Evolutionary conservation across 2,113 vertebrate genomes (phyloP), one percentile per base, ranked within the genome.

Genomic region (Rhea pennata): DNA sequence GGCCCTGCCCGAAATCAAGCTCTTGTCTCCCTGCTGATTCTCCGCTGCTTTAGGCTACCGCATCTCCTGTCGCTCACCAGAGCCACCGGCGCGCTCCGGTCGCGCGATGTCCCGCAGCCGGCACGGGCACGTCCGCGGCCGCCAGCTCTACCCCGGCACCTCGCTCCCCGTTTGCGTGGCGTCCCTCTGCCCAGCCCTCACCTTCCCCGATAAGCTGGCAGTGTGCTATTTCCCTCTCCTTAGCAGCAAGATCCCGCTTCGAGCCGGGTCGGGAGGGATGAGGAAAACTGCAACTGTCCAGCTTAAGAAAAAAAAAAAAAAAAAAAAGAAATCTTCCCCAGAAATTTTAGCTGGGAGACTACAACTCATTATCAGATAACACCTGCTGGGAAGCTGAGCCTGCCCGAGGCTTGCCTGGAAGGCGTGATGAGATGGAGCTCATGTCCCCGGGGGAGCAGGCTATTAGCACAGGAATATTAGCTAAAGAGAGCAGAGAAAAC

Each of bases 1-100:
- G 13, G 46, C 65, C 42, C 23, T 48, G 16, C 22, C 33, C 64
- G 62, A 66, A 88, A 53, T 0, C 27, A 74, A 78, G 22, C 9
- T 1, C 2, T 5, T 8, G 15, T 17, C 39, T 2, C 5, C 29
- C 44, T 24, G 36, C 31, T 0, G 0, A 19, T 79, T 77, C 51
- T 44, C 29, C 56, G 54, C 53, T 51, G 21, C 65, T 61, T 72
- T 80, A 48, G 69, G 22, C 24, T 72, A 15, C 20, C 15, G 15
- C 31, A 31, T 58, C 29, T 19, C 19, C 10, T 31, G 56, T 16
- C 17, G 31, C 27, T 6, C 29, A 10, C 33, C 2, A 10, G 9
- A 36, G 39, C 58, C 58, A 48, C 21, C 39, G 5, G 23, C 1
- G 0, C 14, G 39, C 29, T 59, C 27, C 20, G 56, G 56, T 53